Base-by-base conservation (phyloP, 2,113 vertebrate species). In the Plectropomus leopardus region DNA sequence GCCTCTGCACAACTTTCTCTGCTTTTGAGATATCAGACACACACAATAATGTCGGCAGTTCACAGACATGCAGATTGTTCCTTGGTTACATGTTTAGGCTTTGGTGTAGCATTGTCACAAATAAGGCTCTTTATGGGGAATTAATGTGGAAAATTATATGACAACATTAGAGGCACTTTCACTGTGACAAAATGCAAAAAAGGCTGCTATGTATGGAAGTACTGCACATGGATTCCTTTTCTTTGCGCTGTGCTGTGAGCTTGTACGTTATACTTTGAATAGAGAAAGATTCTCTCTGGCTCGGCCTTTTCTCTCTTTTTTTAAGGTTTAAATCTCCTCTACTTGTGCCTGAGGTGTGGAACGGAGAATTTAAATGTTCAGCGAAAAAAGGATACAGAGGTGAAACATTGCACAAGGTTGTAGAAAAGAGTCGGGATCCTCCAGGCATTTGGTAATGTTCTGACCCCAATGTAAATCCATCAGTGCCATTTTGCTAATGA, bases 401-500 rank as follows among this genome's bases (percentile, higher is more conserved):
- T 60, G 60, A 64, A 89, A 85, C 80, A 82, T 90, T 77, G 68
- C 83, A 78, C 88, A 89, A 78, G 87, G 81, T 86, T 89, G 85
- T 64, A 68, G 80, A 87, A 80, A 64, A 80, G 72, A 85, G 80
- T 61, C 55, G 15, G 54, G 72, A 55, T 89, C 92, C 88, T 90
- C 64, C 24, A 54, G 89, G 87, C 86, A 17, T 60, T 75, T 26
- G 40, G 54, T 88, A 88, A 91, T 86, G 85, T 77, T 91, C 78
- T 88, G 84, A 92, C 90, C 89, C 77, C 75, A 59, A 24, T 89
- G 83, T 89, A 88, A 90, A 92, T 91, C 91, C 91, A 92, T 88
- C 91, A 92, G 80, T 89, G 89, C 82, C 86, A 84, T 91, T 91
- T 80, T 85, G 81, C 76, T 90, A 91, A 92, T 92, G 90, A 92